Evolutionary conservation across 2,888 invertebrate genomes (phyloP).

Genomic region (Bhutanitis thaidina): DNA sequence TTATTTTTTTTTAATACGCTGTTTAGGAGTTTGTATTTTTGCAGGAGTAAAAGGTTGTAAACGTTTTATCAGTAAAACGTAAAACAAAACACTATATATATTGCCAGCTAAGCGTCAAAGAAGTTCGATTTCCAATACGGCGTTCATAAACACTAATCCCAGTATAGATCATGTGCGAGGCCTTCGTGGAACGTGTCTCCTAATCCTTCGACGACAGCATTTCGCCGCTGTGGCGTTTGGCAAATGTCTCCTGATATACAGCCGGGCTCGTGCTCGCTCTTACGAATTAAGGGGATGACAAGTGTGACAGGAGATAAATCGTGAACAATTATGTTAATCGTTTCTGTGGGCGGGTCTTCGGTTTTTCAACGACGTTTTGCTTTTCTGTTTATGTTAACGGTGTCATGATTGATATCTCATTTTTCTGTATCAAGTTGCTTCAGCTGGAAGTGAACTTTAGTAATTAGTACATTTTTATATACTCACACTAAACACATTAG

Average conservation of each 20-base stretch:
- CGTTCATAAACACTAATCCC: conserved; percentile 37
- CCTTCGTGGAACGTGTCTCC: conserved; percentile 66
- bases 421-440: not conserved
- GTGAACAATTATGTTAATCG: conserved; percentile 56
- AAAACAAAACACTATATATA: not conserved
- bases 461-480: too few relatives aligned
- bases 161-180: conserved; percentile 48
- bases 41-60: too few relatives aligned
- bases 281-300: conserved; percentile 67
- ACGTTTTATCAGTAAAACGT: too few relatives aligned
- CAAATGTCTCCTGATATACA: conserved; percentile 35
- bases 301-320: conserved; percentile 66
- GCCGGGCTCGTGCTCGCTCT: conserved; percentile 40
- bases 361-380: conserved; percentile 33
- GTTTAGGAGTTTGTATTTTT: too few relatives aligned
- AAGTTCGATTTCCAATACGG: not conserved
- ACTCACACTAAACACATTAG: too few relatives aligned
- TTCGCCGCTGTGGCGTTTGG: conserved; percentile 37
- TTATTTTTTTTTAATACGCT: too few relatives aligned
- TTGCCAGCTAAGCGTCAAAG: not conserved
- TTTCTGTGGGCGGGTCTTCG: conserved; percentile 33
- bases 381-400: conserved; percentile 13
- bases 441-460: too few relatives aligned
- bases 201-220: conserved; percentile 60
- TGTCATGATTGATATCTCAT: conserved; percentile 12